Base-by-base conservation (phyloP, 2,888 invertebrate species). In the Geophilus truncorum region DNA sequence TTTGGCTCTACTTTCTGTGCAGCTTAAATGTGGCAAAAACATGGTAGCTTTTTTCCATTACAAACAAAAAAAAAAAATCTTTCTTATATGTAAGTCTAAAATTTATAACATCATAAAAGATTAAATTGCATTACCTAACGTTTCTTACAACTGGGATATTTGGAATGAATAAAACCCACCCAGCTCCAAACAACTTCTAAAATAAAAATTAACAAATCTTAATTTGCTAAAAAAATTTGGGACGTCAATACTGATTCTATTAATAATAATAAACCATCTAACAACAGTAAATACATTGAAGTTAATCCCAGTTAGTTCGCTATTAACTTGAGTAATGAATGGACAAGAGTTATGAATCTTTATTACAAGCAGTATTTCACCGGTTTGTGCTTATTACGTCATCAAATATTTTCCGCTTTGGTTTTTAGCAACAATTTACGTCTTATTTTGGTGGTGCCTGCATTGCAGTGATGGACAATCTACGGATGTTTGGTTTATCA, bases 401-500 rank as follows among this genome's bases (percentile, higher is more conserved):
- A 77, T 0, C 18, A 32, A 32, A 15, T n/a, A 34, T 36, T 77
- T n/a, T 28, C 34, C 25, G n/a, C n/a, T n/a, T n/a, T n/a, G n/a
- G n/a, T n/a, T n/a, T n/a, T n/a, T n/a, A n/a, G n/a, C n/a, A n/a
- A n/a, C n/a, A n/a, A n/a, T 70, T 9, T 70, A 12, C n/a, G 28
- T 70, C 70, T 28, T 70, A 70, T 6, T 70, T 70, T n/a, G 70
- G 70, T 15, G 70, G 70, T 7, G 70, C 1, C 21, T 77, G 77
- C 40, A 40, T 78, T 28, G 85, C 84, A 23, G 90, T 92, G 84
- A 92, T 90, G 82, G 92, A 93, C 82, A 93, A 90, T 75, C 93
- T 90, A 82, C 93, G 89, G 84, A 93, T 92, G 87, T 94, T 93
- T 51, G 93, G 93, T 85, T 91, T 91, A 88, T 93, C 93, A 87